Conservation (phyloP, 1,140 invertebrate species). For the Procambarus virginalis region DNA sequence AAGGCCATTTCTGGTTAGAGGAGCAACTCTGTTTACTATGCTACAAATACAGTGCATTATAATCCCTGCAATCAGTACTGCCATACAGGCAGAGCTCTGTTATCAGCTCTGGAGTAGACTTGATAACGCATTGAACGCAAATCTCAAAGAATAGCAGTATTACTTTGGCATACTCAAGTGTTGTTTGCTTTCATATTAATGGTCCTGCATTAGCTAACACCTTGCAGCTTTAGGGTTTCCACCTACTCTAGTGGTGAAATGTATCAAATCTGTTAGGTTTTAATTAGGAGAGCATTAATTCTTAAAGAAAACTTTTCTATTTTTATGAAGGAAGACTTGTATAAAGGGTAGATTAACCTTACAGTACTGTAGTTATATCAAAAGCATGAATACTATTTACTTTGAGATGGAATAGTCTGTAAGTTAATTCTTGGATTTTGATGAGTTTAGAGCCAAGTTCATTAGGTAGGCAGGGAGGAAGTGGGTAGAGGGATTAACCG, state of each 20-base stretch:
- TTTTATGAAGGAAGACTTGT: not conserved
- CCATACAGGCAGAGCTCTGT: too few relatives aligned
- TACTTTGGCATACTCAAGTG: not conserved
- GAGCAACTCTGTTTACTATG: too few relatives aligned
- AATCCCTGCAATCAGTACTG: too few relatives aligned
- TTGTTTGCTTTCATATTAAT: not conserved
- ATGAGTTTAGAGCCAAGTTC: not conserved
- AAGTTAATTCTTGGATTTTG: not conserved
- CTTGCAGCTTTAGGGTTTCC: not conserved
- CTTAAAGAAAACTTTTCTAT: not conserved
- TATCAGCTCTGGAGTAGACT: too few relatives aligned
- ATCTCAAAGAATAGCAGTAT: too few relatives aligned
- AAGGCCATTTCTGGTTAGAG: too few relatives aligned
- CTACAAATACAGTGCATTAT: too few relatives aligned
- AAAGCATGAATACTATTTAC: not conserved
- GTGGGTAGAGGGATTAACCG: conserved; percentile 39
- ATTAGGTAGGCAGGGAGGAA: conserved; percentile 29
- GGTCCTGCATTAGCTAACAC: not conserved
- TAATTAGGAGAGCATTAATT: not conserved
- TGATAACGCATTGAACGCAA: not conserved
- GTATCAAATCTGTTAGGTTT: not conserved
- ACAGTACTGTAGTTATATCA: not conserved
- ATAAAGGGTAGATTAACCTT: not conserved
- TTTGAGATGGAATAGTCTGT: not conserved
- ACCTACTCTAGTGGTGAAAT: not conserved